phyloP scores from a whole-genome alignment of 2,797 vertebrate species.

The Cheirogaleus major region DNA sequence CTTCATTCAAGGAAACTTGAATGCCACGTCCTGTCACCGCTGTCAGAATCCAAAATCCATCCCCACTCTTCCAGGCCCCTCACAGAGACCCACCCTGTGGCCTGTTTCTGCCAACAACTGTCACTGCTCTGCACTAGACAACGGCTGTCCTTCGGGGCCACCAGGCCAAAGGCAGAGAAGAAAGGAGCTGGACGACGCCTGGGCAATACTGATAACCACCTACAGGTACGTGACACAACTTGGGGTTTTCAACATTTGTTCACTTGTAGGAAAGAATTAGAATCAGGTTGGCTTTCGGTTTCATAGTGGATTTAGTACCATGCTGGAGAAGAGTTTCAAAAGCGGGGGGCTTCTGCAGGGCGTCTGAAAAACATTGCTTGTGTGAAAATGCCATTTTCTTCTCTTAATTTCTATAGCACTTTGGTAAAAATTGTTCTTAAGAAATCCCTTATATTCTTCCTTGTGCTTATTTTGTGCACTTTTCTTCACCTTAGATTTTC shows the following conservation, averaged over 20 bases:
- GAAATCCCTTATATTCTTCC: neutral
- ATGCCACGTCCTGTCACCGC: accelerated
- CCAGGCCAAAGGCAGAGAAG: neutral
- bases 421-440: neutral
- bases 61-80: neutral
- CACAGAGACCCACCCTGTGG: too few species aligned
- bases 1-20: neutral
- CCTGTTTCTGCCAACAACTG: neutral
- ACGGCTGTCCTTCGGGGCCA: accelerated
- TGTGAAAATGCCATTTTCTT: neutral
- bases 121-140: neutral
- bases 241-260: neutral
- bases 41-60: neutral
- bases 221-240: accelerated
- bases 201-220: neutral
- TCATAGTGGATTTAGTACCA: accelerated
- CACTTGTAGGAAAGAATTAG: neutral
- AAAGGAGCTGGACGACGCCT: neutral
- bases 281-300: neutral
- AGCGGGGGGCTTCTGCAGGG: neutral
- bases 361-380: neutral
- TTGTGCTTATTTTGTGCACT: neutral
- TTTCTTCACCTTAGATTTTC: neutral
- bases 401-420: neutral
- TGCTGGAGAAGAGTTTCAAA: neutral